Conservation (phyloP, 2,888 invertebrate species). For the Eremobia ochroleuca region DNA sequence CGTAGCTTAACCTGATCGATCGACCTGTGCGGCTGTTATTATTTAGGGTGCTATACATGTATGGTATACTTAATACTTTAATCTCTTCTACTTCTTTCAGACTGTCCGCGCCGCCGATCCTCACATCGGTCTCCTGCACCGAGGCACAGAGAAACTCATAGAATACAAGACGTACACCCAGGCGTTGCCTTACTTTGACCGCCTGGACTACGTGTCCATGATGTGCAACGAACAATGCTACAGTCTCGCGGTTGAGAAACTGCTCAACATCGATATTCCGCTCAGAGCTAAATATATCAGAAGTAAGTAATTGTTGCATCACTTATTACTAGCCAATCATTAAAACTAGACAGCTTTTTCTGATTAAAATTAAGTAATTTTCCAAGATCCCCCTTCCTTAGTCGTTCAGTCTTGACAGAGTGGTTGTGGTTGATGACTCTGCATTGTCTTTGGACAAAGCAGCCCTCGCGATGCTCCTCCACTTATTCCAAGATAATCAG, state of each 20-base stretch:
- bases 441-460: too few relatives aligned
- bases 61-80: too few relatives aligned
- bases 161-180: constrained; percentile 99
- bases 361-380: neutral
- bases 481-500: too few relatives aligned
- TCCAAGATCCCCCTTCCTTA: too few relatives aligned
- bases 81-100: constrained; percentile 79
- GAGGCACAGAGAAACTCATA: constrained; percentile 99
- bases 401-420: too few relatives aligned
- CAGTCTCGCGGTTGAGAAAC: constrained; percentile 98
- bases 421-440: too few relatives aligned
- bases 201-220: constrained; percentile 99
- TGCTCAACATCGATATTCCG: constrained; percentile 98
- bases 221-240: constrained; percentile 99
- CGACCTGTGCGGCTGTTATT: too few relatives aligned
- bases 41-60: too few relatives aligned
- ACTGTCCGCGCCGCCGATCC: constrained; percentile 97
- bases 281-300: constrained; percentile 98
- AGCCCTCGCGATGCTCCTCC: too few relatives aligned
- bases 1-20: too few relatives aligned
- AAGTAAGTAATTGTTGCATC: constrained; percentile 91
- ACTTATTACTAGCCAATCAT: neutral
- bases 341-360: neutral
- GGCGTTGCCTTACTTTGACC: constrained; percentile 99
- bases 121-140: constrained; percentile 98